phyloP scores from a whole-genome alignment of 2,888 invertebrate genomes.

The Parnassius apollo region DNA sequence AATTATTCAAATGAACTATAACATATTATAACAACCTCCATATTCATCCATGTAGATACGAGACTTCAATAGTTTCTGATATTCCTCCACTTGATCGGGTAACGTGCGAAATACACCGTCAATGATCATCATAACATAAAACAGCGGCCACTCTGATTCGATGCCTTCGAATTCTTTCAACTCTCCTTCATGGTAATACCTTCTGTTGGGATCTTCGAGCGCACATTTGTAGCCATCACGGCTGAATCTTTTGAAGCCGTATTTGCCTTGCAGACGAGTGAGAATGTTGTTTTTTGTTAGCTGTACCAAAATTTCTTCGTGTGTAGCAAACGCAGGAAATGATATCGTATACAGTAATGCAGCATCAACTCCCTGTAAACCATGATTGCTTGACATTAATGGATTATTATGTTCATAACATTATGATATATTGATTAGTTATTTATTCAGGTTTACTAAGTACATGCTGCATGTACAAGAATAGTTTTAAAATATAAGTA shows the following conservation, averaged over 20 bases:
- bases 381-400: no score
- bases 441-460: no score
- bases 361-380: constrained; percentile 92
- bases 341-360: constrained; percentile 95
- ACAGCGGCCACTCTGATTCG: constrained; percentile 99
- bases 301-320: constrained; percentile 93
- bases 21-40: constrained; percentile 82
- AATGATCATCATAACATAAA: constrained; percentile 97
- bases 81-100: constrained; percentile 95
- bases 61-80: constrained; percentile 90
- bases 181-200: constrained; percentile 94
- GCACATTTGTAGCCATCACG: constrained; percentile 96
- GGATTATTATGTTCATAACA: no score
- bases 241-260: constrained; percentile 96
- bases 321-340: constrained; percentile 99
- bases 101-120: constrained; percentile 95
- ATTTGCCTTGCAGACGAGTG: constrained; percentile 90
- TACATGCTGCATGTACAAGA: no score
- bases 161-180: constrained; percentile 97
- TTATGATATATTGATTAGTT: no score
- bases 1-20: constrained; percentile 7
- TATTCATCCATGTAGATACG: constrained; percentile 90
- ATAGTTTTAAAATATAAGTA: no score
- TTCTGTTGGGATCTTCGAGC: constrained; percentile 88
- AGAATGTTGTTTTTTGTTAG: constrained; percentile 93